A percentile compares a stretch with the other conserved stretches of the same genome.
phyloP scores from a whole-genome alignment of 2,797 vertebrate species.

The Euphonia xanthogaster region DNA sequence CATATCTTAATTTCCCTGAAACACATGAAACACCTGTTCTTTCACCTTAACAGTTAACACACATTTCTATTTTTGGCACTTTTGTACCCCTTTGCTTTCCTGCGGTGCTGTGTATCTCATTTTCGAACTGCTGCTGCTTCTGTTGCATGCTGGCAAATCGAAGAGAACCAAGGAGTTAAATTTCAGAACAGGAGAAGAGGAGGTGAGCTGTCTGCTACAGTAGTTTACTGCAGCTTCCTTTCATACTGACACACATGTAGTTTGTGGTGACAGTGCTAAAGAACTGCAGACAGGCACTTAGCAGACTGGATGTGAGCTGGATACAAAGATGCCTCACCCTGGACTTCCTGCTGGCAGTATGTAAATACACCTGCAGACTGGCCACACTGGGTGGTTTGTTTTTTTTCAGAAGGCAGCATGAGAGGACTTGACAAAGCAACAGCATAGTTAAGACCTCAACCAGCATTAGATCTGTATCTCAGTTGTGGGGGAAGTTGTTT shows the following conservation, averaged over 20 bases:
- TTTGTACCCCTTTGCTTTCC: constrained; percentile 15
- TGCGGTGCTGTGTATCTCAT: constrained; percentile 28
- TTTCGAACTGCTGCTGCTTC: constrained; percentile 32
- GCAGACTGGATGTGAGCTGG: constrained; percentile 80
- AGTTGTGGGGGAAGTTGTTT: constrained; percentile 66
- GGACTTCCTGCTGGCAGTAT: constrained; percentile 79
- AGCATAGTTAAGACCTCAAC: constrained; percentile 70
- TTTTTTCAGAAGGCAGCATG: constrained; percentile 59
- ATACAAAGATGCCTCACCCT: constrained; percentile 74
- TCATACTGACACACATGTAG: constrained; percentile 75
- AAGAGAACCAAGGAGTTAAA: constrained; percentile 66
- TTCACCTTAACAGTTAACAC: constrained; percentile 56
- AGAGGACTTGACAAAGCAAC: constrained; percentile 69
- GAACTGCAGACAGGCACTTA: constrained; percentile 79
- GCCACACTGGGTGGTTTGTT: constrained; percentile 61
- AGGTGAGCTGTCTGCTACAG: constrained; percentile 71
- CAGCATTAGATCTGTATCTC: constrained; percentile 19
- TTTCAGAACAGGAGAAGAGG: constrained; percentile 63
- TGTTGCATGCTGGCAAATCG: constrained; percentile 20
- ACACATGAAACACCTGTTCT: constrained; percentile 48
- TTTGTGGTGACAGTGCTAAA: constrained; percentile 70
- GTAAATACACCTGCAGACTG: constrained; percentile 83
- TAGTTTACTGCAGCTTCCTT: constrained; percentile 73
- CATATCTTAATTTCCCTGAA: neutral
- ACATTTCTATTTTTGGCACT: constrained; percentile 47